These are phyloP conservation scores for Drosophila kuntzei DNA, from an alignment of 2,888 invertebrate genomes.

Conservation along the genomic window DNA sequence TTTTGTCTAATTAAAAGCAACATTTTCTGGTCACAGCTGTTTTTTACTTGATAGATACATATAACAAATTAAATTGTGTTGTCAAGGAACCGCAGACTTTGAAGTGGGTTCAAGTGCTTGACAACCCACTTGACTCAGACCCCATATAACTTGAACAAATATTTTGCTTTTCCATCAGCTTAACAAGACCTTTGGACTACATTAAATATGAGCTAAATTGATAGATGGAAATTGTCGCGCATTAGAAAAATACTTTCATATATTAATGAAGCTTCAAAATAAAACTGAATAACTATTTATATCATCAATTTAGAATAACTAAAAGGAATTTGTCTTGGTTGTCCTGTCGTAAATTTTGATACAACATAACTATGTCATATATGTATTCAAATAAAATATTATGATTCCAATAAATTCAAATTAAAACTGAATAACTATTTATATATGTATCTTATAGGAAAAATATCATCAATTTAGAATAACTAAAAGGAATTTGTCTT, in stretches of 20 bases:
- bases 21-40: constrained; percentile 22
- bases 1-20: constrained; percentile 25
- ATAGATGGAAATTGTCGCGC: background rate
- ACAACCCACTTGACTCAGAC: background rate
- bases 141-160: background rate
- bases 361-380: too few relatives aligned
- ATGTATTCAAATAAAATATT: background rate
- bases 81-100: constrained; percentile 29
- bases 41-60: constrained; percentile 16
- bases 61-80: constrained; percentile 29
- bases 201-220: background rate
- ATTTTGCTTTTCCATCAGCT: constrained; percentile 1
- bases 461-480: too few relatives aligned
- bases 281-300: background rate
- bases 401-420: background rate
- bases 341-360: too few relatives aligned
- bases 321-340: too few relatives aligned
- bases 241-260: background rate
- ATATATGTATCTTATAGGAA: too few relatives aligned
- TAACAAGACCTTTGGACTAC: background rate
- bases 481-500: too few relatives aligned
- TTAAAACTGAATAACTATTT: too few relatives aligned
- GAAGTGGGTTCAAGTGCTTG: constrained; percentile 25
- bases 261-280: background rate
- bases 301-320: too few relatives aligned